phyloP scores from a whole-genome alignment of 2,888 invertebrate genomes.

The Pterostichus niger region DNA sequence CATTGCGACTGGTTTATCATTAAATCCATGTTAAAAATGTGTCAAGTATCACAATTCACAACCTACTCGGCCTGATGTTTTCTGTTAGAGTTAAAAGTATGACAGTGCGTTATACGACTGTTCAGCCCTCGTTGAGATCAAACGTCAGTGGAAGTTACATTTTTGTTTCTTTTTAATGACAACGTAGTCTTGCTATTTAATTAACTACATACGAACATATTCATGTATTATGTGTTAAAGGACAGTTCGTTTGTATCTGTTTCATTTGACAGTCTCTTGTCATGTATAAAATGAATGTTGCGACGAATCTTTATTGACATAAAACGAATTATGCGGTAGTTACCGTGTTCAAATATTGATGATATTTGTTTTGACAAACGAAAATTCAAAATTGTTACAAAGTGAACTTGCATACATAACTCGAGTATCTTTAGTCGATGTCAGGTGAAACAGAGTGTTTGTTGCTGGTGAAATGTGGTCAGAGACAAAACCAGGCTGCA shows the following conservation, averaged over 20 bases:
- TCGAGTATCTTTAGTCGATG: too few relatives aligned
- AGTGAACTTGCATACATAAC: not conserved
- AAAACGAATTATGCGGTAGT: slow-evolving; percentile 12
- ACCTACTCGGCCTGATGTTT: not conserved
- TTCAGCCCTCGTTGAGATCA: not conserved
- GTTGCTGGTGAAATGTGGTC: too few relatives aligned
- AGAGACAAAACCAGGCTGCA: too few relatives aligned
- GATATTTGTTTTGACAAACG: slow-evolving; percentile 14
- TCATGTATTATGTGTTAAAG: slow-evolving; percentile 38
- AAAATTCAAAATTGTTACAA: slow-evolving; percentile 10
- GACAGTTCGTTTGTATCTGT: slow-evolving; percentile 1
- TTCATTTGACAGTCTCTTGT: slow-evolving; percentile 32
- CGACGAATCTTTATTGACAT: slow-evolving; percentile 47
- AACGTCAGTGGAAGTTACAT: slow-evolving; percentile 6
- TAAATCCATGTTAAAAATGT: slow-evolving; percentile 51
- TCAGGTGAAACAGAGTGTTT: too few relatives aligned
- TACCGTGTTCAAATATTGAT: not conserved
- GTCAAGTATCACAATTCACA: slow-evolving; percentile 24
- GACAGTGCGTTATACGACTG: not conserved
- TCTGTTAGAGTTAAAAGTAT: not conserved
- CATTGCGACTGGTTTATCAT: slow-evolving; percentile 16
- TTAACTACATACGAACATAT: slow-evolving; percentile 11
- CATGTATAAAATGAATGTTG: slow-evolving; percentile 27
- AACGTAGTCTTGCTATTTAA: slow-evolving; percentile 28
- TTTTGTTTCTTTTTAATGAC: slow-evolving; percentile 26